phyloP scores from a whole-genome alignment of 2,888 invertebrate species.

The Plebejus argus region DNA sequence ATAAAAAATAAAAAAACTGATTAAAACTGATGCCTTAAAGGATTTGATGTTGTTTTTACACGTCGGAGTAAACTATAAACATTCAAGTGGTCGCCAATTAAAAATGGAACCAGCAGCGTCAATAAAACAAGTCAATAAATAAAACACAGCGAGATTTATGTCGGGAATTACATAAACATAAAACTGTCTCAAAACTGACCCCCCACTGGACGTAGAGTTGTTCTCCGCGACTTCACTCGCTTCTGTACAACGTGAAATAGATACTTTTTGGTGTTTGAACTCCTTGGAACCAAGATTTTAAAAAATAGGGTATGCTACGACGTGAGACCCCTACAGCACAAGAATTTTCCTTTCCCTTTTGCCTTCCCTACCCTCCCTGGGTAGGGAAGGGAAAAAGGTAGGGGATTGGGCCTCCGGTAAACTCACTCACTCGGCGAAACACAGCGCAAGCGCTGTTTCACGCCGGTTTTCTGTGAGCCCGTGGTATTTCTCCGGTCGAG shows the following conservation, averaged over 20 bases:
- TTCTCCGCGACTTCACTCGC: neutral
- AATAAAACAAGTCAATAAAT: constrained; percentile 18
- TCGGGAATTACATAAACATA: constrained; percentile 6
- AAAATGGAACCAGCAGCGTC: constrained; percentile 18
- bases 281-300: neutral
- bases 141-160: constrained; percentile 10
- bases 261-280: neutral
- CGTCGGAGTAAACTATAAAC: constrained; percentile 34
- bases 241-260: neutral
- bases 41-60: constrained; percentile 32
- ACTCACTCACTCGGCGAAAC: no score
- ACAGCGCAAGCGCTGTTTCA: no score
- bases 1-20: neutral
- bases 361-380: no score
- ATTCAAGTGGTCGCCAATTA: constrained; percentile 16
- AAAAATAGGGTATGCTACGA: no score
- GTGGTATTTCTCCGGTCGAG: no score
- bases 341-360: no score
- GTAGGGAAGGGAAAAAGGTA: no score
- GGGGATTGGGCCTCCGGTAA: no score
- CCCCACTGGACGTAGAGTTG: neutral
- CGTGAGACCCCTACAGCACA: no score
- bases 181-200: constrained; percentile 16
- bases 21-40: neutral
- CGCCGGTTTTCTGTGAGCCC: no score